A percentile compares a stretch with the other conserved stretches of the same genome.
phyloP scores from a whole-genome alignment of 2,113 vertebrate genomes.

The Pelecanus crispus region DNA sequence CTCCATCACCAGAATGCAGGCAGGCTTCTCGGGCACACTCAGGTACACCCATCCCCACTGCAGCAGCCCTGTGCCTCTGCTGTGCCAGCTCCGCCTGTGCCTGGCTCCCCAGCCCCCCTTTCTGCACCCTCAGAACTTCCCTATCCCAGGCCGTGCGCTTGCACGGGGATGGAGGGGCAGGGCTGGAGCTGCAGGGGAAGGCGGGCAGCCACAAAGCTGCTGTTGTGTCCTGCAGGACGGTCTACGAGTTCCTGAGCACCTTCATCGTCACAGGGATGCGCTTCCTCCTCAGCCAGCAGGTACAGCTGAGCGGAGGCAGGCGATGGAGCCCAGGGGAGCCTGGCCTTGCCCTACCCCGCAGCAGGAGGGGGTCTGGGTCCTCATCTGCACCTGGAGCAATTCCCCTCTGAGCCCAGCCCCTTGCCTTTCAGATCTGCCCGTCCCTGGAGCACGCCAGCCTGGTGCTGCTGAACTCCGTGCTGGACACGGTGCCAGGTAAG shows the following conservation, averaged over 20 bases:
- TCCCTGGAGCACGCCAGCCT: slow-evolving; percentile 82
- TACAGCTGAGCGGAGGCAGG: not conserved
- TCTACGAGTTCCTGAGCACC: slow-evolving; percentile 83
- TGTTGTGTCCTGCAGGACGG: slow-evolving; percentile 73
- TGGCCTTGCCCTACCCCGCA: not conserved
- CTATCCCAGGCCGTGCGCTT: not conserved
- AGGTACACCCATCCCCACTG: slow-evolving; percentile 61
- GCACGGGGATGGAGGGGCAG: not conserved
- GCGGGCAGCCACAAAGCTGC: not conserved
- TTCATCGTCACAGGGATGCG: slow-evolving; percentile 88
- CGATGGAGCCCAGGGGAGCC: rapidly evolving
- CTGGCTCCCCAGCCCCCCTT: not conserved
- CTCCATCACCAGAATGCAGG: slow-evolving; percentile 79
- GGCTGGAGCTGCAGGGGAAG: not conserved
- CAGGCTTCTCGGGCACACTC: slow-evolving; percentile 85
- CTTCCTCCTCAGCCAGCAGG: slow-evolving; percentile 88
- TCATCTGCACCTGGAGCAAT: not conserved
- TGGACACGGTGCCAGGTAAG: slow-evolving; percentile 88
- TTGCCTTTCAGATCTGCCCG: slow-evolving; percentile 85
- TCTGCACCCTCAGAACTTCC: not conserved
- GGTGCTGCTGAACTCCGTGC: slow-evolving; percentile 84
- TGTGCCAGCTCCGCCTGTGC: not conserved
- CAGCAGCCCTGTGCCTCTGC: no score
- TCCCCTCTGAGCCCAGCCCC: not conserved
- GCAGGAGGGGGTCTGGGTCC: not conserved